Evolutionary conservation across 2,113 vertebrate genomes (phyloP), one percentile per base, ranked within the genome.

Genomic region (Patagioenas fasciata): DNA sequence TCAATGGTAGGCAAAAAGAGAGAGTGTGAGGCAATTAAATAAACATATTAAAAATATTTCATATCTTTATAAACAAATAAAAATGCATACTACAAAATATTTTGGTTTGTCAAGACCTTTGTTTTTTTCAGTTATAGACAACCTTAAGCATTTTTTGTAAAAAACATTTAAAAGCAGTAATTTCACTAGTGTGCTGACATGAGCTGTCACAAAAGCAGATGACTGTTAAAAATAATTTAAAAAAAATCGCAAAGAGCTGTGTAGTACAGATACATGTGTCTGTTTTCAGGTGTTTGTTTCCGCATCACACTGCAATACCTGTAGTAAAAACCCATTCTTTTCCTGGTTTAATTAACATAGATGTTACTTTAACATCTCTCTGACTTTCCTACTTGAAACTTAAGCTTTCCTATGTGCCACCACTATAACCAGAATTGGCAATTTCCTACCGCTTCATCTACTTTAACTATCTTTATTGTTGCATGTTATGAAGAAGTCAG

Each of bases 241-340:
- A 42, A n/a, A 25, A 1, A 47, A 15, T 83, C 38, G 4, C 2
- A 10, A 36, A 77, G n/a, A 38, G 8, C 5, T 11, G 15, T 13
- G 5, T n/a, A 70, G 21, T 47, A n/a, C 2, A 77, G 40, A 60
- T 47, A 15, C 6, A 38, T 25, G 2, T 57, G 2, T 9, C 38
- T 61, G 2, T 6, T 90, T 80, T 78, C 23, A 64, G 21, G 38
- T 32, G 10, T 70, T 84, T 72, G 48, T 71, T 89, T 93, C 15
- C 72, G 2, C 16, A 34, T 80, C 19, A 38, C 42, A 32, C 4
- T 38, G 4, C 31, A 78, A 15, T 80, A 86, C 50, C 17, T 88
- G 12, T 60, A 44, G 40, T 34, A 58, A 87, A 92, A 81, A 1
- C 3, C 26, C 0, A 0, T 2, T 42, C 20, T 40, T 88, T 77